Percentiles rank a stretch among this genome's conserved stretches.
Conservation (phyloP, 2,113 vertebrate species). For the Aspidoscelis tigris region DNA sequence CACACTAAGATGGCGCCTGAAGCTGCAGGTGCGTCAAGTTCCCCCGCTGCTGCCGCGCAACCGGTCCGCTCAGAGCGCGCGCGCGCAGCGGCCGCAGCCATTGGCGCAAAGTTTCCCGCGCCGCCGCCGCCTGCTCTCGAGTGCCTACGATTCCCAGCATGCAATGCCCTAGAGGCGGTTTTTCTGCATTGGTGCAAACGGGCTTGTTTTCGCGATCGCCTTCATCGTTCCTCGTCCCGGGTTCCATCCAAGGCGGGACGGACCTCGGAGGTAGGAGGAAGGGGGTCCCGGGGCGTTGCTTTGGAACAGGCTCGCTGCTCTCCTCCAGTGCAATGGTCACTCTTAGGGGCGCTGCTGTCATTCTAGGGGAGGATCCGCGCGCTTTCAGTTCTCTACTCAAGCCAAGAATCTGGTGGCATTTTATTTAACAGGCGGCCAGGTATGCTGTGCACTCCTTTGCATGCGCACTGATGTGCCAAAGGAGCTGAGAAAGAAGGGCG, state of each 20-base stretch:
- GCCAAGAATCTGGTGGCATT: no score
- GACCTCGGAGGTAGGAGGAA: no score
- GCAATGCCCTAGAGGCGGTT: constrained; percentile 30
- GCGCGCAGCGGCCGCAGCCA: background rate
- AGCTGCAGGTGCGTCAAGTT: no score
- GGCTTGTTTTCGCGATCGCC: background rate
- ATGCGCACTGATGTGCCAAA: background rate
- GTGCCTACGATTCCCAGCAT: constrained; percentile 33
- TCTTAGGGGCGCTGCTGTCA: background rate
- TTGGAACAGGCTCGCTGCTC: background rate
- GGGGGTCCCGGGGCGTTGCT: no score
- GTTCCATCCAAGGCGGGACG: no score
- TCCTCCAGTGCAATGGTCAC: background rate
- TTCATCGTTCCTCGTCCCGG: no score
- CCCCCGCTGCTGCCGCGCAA: no score
- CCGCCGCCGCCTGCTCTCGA: background rate
- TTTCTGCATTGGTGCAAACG: constrained; percentile 23
- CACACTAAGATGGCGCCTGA: no score
- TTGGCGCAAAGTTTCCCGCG: background rate
- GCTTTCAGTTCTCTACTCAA: background rate
- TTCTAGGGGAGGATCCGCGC: background rate
- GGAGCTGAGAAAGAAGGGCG: background rate
- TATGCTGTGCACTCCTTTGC: background rate
- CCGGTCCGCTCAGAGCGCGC: no score
- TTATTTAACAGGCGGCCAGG: background rate